Percentiles rank a stretch among this genome's conserved stretches.
These are phyloP conservation scores for Atta cephalotes DNA, from an alignment of 1,140 invertebrate genomes.

Conservation along the genomic window DNA sequence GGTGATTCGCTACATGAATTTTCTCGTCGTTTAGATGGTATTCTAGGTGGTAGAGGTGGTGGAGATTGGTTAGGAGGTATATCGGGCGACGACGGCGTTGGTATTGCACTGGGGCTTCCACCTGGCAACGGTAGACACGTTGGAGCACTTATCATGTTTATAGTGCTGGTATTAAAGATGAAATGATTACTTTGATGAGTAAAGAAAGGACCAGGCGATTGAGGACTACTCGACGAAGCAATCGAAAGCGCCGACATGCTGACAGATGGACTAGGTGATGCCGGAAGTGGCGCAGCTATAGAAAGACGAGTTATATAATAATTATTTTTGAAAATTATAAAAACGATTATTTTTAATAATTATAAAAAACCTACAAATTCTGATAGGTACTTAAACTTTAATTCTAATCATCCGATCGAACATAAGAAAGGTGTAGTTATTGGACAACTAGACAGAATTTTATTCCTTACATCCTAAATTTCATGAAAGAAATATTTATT, in stretches of 20 bases:
- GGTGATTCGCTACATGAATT: constrained; percentile 88
- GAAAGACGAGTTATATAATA: not conserved
- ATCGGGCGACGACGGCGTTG: constrained; percentile 85
- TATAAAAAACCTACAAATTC: too few species aligned
- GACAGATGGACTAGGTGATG: constrained; percentile 82
- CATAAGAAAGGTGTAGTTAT: too few species aligned
- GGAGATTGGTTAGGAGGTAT: constrained; percentile 84
- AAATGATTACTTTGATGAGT: constrained; percentile 84
- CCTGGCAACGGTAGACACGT: constrained; percentile 79
- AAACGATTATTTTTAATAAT: too few species aligned
- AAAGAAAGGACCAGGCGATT: constrained; percentile 81
- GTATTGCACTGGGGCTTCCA: constrained; percentile 85
- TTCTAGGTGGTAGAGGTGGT: constrained; percentile 88
- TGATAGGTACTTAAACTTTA: too few species aligned
- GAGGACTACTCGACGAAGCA: constrained; percentile 83
- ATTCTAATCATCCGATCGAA: too few species aligned
- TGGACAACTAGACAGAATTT: too few species aligned
- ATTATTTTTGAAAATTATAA: too few species aligned
- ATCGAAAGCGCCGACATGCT: constrained; percentile 83
- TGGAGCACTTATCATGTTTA: constrained; percentile 76
- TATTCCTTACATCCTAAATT: too few species aligned
- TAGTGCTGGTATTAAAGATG: constrained; percentile 83
- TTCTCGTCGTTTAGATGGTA: constrained; percentile 85
- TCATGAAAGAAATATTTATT: too few species aligned
- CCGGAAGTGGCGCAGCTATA: constrained; percentile 78